Base-by-base conservation (phyloP, 1,140 invertebrate species). In the Diplogasteroides magnus region DNA sequence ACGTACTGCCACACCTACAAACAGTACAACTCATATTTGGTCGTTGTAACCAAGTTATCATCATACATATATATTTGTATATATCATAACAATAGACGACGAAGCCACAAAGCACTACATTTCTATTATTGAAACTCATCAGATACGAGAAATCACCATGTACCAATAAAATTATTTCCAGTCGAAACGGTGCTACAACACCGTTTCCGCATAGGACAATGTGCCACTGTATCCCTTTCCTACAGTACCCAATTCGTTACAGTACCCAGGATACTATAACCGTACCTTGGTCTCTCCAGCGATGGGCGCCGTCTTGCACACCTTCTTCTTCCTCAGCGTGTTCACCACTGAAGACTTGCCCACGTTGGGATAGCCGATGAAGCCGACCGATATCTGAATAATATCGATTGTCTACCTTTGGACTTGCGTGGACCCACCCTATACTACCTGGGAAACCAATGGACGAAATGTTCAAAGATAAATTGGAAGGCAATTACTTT, bases 271-370 rank as follows among this genome's bases (percentile, higher is more conserved):
- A 58, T 62, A 31, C 0, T 94, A 92, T 48, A 11, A 26, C 28
- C 62, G 28, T 48, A 68, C 70, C 88, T 98, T 98, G 0, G 97
- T 99, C 86, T 99, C 96, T 6, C 97, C 97, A 73, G 97, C 94
- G 80, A 98, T 93, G 6, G 97, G 97, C 14, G 97, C 96, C 1
- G 97, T 94, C 84, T 97, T 98, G 83, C 96, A 1, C 11, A 96
- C 93, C 84, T 95, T 95, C 81, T 96, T 95, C 0, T 91, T 90
- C 71, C 91, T 87, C 31, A 99, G 83, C 0, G 96, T 93, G 84
- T 99, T 99, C 66, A 99, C 98, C 26, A 99, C 89, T 11, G 94
- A 98, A 73, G 93, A 97, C 86, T 99, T 99, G 0, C 97, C 97
- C 14, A 94, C 93, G 87, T 99, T 99, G 2, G 97, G 97, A 85